phyloP scores from a whole-genome alignment of 2,113 vertebrate genomes.

The Vulpes vulpes region DNA sequence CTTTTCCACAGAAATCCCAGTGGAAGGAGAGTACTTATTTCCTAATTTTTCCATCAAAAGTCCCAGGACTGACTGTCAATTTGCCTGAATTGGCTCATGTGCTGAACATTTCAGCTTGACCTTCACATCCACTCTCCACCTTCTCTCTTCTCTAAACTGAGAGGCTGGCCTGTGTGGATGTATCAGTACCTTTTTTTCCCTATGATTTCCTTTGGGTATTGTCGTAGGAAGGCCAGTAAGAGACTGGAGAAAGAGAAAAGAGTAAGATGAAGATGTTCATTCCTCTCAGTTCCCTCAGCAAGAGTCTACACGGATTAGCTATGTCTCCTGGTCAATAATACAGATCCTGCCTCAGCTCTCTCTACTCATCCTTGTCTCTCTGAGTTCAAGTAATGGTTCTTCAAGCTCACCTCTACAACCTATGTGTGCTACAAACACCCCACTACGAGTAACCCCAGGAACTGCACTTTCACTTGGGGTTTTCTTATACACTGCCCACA shows the following conservation, averaged over 20 bases:
- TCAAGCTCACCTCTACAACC: not conserved
- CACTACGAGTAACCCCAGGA: not conserved
- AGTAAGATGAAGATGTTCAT: not conserved
- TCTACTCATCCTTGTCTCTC: not conserved
- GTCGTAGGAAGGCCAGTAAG: not conserved
- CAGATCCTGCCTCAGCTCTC: not conserved
- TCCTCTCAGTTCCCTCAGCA: not conserved
- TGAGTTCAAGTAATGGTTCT: not conserved
- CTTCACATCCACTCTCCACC: not conserved
- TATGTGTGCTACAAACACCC: not conserved
- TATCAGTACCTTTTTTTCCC: not conserved
- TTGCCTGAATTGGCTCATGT: not conserved
- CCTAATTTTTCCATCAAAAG: not conserved
- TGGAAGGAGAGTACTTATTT: not conserved
- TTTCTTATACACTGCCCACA: not conserved
- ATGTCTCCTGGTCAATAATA: not conserved
- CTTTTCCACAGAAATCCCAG: conserved; percentile 47
- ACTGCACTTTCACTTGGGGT: not conserved
- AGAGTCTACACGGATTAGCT: not conserved
- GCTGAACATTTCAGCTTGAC: conserved; percentile 15
- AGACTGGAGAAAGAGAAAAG: not conserved
- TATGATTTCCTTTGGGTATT: not conserved
- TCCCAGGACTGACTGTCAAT: not conserved
- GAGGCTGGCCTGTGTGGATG: not conserved
- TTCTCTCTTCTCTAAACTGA: not conserved